These are phyloP conservation scores for Thryonomys swinderianus DNA, from an alignment of 2,113 vertebrate genomes.

Conservation along the genomic window DNA sequence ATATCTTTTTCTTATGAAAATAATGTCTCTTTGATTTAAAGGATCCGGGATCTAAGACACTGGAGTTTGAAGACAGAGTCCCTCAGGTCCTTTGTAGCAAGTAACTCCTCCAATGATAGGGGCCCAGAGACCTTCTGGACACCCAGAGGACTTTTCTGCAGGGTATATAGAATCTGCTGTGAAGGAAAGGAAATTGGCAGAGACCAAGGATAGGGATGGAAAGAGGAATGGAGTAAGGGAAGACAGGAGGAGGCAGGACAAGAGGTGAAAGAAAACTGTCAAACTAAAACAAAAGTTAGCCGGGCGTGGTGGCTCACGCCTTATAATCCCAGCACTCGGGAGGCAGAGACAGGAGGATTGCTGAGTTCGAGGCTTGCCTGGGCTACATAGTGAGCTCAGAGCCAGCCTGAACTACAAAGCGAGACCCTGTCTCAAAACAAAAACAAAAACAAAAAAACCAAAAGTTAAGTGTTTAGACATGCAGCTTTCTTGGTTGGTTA, in stretches of 20 bases:
- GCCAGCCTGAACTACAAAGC: too few relatives aligned
- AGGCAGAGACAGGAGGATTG: too few relatives aligned
- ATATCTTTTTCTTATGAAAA: neutral
- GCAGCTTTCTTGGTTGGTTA: neutral
- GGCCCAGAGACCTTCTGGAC: neutral
- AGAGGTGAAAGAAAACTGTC: too few relatives aligned
- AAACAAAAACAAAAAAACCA: too few relatives aligned
- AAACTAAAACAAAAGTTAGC: neutral
- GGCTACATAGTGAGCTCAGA: too few relatives aligned
- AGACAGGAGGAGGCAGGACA: neutral
- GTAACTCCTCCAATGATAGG: neutral
- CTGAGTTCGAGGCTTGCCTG: too few relatives aligned
- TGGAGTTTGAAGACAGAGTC: neutral
- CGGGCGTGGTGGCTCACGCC: too few relatives aligned
- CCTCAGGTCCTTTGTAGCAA: neutral
- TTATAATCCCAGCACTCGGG: too few relatives aligned
- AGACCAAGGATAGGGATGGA: neutral
- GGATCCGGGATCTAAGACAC: too few relatives aligned
- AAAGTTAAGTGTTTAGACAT: neutral
- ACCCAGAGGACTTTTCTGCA: neutral
- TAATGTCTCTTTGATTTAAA: too few relatives aligned
- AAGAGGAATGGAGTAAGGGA: neutral
- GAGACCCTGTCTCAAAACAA: too few relatives aligned
- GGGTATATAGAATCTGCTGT: accelerated
- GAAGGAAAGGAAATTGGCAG: neutral